Conservation (phyloP, 35 echinoderm and acorn worm species). For the Eucidaris tribuloides region DNA sequence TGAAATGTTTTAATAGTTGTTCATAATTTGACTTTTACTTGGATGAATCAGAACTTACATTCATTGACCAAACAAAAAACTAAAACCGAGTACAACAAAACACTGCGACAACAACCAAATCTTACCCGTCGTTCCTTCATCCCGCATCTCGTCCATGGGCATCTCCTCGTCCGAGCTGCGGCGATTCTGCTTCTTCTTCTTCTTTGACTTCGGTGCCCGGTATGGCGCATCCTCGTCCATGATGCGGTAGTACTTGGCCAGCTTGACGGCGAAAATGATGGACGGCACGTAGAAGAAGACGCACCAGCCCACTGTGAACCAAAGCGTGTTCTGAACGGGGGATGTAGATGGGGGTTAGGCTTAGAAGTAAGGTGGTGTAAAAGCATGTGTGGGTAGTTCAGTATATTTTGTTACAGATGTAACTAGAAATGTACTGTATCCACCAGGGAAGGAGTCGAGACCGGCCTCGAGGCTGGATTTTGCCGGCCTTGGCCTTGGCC, state of each 20-base stretch:
- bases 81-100: no score
- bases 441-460: not conserved
- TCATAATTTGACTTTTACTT: no score
- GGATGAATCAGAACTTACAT: no score
- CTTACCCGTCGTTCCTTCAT: no score
- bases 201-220: slow-evolving; percentile 55
- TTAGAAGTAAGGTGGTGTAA: not conserved
- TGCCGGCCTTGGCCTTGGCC: not conserved
- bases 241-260: slow-evolving; percentile 92
- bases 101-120: no score
- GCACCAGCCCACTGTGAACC: slow-evolving; percentile 91
- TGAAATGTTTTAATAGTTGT: no score
- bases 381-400: no score
- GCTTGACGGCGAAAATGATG: slow-evolving; percentile 80
- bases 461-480: not conserved
- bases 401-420: not conserved
- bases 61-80: no score
- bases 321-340: slow-evolving; percentile 76
- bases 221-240: slow-evolving; percentile 75
- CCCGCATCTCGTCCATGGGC: slow-evolving; percentile 46
- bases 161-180: not conserved
- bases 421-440: not conserved
- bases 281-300: slow-evolving; percentile 74
- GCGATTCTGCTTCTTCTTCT: slow-evolving; percentile 13
- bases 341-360: not conserved